A percentile compares a stretch with the other conserved stretches of the same genome.
Conservation (phyloP, 2,797 vertebrate genomes). For the Orientallactaga sibirica region DNA sequence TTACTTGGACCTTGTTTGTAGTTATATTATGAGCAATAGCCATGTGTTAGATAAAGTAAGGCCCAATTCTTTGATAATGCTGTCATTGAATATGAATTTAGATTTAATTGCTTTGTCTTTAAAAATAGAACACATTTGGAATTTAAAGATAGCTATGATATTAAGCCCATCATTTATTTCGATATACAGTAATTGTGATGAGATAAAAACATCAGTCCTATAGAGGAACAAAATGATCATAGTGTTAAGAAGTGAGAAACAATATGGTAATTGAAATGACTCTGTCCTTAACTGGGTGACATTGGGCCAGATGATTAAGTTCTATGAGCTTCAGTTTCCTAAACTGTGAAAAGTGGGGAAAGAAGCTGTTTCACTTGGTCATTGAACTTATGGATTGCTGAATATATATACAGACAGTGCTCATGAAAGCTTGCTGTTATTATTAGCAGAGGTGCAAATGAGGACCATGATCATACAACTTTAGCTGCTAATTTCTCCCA, state of each 20-base stretch:
- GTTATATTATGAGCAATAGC: conserved; percentile 50
- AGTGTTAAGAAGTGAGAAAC: not conserved
- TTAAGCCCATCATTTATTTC: conserved; percentile 39
- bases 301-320: not conserved
- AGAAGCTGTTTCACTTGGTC: not conserved
- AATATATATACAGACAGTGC: not conserved
- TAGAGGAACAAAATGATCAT: conserved; percentile 13
- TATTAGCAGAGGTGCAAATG: not conserved
- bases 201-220: conserved; percentile 28
- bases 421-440: not conserved
- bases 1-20: conserved; percentile 60
- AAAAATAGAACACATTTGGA: conserved; percentile 53
- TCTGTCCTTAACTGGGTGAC: not conserved
- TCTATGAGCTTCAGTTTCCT: conserved; percentile 36
- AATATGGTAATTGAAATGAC: not conserved
- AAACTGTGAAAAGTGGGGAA: not conserved
- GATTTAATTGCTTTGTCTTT: conserved; percentile 41
- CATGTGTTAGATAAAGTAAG: conserved; percentile 52
- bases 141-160: conserved; percentile 4
- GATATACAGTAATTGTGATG: not conserved
- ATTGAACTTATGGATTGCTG: rapidly evolving
- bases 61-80: conserved; percentile 46
- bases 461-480: not conserved
- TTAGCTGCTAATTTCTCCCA: not conserved
- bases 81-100: conserved; percentile 50